Evolutionary conservation across 2,113 vertebrate genomes (phyloP).

Genomic region (Rana temporaria): DNA sequence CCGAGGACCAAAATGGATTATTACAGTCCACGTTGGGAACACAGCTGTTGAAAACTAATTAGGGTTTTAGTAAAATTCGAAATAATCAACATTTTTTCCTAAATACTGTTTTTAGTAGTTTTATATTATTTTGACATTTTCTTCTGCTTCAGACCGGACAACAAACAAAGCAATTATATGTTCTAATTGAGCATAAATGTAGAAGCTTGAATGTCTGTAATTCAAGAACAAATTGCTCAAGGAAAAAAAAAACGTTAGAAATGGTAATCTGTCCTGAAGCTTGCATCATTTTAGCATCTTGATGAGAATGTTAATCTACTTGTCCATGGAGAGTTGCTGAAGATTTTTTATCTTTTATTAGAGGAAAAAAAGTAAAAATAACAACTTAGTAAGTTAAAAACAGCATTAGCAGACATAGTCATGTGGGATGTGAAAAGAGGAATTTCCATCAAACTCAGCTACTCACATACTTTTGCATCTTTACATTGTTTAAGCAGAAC

Average conservation of each 20-base stretch:
- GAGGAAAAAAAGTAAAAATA: too few relatives aligned
- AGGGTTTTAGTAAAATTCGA: slow-evolving; percentile 58
- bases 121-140: slow-evolving; percentile 12
- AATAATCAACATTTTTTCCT: slow-evolving; percentile 59
- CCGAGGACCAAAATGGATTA: slow-evolving; percentile 59
- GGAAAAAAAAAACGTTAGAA: neutral
- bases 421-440: too few relatives aligned
- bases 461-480: too few relatives aligned
- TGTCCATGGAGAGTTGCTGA: too few relatives aligned
- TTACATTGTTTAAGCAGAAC: too few relatives aligned
- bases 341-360: too few relatives aligned
- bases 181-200: neutral
- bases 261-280: neutral
- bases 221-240: neutral
- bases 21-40: slow-evolving; percentile 41
- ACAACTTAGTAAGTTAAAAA: too few relatives aligned
- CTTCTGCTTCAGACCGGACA: neutral
- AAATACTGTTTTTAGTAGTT: slow-evolving; percentile 45
- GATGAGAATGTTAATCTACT: neutral
- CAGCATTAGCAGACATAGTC: too few relatives aligned
- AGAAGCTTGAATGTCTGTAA: neutral
- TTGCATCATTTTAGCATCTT: neutral
- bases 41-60: slow-evolving; percentile 51
- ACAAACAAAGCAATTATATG: slow-evolving; percentile 38
- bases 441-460: too few relatives aligned